Percentiles rank a stretch among this genome's conserved stretches.
Evolutionary conservation across 2,888 invertebrate genomes (phyloP).

Genomic region (Tetanocera ferruginea): DNA sequence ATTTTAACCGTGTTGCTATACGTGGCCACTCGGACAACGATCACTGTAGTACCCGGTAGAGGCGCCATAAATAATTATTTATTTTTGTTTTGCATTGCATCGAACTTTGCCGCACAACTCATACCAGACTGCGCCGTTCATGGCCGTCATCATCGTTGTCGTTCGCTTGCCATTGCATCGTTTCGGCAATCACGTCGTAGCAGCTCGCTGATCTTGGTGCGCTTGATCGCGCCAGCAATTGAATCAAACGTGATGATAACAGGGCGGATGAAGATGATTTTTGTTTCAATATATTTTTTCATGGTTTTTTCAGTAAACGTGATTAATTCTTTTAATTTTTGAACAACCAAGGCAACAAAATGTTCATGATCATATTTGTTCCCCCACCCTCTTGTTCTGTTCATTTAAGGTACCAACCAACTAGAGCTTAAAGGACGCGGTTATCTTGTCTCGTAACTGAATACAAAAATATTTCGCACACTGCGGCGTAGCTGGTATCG

Average conservation of each 20-base stretch:
- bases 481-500: too few species aligned
- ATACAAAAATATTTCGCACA: not conserved
- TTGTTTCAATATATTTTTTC: not conserved
- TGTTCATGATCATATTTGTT: too few species aligned
- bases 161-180: not conserved
- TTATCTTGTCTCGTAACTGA: not conserved
- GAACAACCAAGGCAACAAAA: too few species aligned
- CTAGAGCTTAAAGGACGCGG: not conserved
- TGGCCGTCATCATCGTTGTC: not conserved
- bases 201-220: not conserved
- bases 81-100: slow-evolving; percentile 2
- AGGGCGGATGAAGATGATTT: slow-evolving; percentile 21
- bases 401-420: too few species aligned
- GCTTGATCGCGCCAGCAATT: slow-evolving; percentile 32
- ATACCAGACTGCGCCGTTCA: too few species aligned
- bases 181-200: slow-evolving; percentile 14
- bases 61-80: slow-evolving; percentile 40
- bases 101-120: not conserved
- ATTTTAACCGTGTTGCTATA: slow-evolving; percentile 10
- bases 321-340: slow-evolving; percentile 20
- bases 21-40: not conserved
- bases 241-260: slow-evolving; percentile 37
- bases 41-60: not conserved
- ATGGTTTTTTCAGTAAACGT: slow-evolving; percentile 1
- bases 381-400: too few species aligned